Conservation (phyloP, 2,113 vertebrate species). For the Cisticola juncidis region DNA sequence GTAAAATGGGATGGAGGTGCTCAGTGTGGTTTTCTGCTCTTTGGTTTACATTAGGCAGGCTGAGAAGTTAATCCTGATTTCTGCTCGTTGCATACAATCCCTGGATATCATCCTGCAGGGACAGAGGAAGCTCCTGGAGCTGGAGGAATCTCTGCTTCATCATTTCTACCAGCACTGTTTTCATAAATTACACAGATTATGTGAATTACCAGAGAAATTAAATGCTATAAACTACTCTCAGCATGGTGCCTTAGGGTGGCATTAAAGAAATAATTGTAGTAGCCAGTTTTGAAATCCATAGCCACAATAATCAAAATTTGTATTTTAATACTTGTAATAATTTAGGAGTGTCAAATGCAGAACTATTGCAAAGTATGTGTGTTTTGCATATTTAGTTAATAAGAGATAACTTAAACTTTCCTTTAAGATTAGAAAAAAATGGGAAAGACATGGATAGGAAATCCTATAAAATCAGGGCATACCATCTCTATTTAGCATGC, state of each 20-base stretch:
- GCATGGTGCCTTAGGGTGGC: not conserved
- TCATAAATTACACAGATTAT: not conserved
- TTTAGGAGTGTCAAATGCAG: not conserved
- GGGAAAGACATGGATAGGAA: not conserved
- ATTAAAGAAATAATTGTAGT: conserved; percentile 16
- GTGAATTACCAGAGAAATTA: conserved; percentile 10
- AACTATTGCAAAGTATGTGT: not conserved
- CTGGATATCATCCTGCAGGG: not conserved
- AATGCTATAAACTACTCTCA: not conserved
- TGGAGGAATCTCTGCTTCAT: not conserved
- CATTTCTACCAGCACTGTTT: not conserved
- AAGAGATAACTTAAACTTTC: not conserved
- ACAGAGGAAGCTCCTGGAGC: not conserved
- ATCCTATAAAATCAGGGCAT: not conserved
- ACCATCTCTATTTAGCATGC: not conserved
- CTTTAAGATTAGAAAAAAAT: not conserved
- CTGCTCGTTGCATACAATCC: not conserved
- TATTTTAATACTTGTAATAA: not conserved
- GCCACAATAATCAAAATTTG: not conserved
- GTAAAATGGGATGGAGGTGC: not conserved
- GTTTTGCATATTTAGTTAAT: not conserved
- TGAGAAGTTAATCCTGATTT: conserved; percentile 34
- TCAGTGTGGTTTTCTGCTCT: not conserved
- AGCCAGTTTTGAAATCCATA: not conserved
- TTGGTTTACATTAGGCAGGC: not conserved